These are phyloP conservation scores for Isichthys henryi DNA, from an alignment of 2,113 vertebrate species.

Conservation along the genomic window DNA sequence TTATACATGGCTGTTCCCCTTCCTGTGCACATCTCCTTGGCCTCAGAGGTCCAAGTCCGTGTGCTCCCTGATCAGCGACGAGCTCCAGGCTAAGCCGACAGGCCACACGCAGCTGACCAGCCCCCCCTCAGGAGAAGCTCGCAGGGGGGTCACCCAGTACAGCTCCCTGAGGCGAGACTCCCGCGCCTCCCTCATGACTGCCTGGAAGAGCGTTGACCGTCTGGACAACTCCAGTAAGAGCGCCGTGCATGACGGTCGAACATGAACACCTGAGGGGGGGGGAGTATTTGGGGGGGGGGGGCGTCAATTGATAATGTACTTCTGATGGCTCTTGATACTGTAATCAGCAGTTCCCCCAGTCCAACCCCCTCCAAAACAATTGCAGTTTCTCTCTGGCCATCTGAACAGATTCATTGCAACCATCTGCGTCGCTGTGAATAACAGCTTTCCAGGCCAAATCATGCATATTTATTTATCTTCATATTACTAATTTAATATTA, in stretches of 20 bases:
- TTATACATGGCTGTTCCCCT: background rate
- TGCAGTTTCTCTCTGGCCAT: background rate
- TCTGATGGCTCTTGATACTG: background rate
- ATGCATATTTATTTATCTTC: background rate
- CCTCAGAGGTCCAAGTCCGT: constrained; percentile 74
- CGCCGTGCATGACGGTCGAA: background rate
- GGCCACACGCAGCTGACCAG: constrained; percentile 40
- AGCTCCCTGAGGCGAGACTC: constrained; percentile 60
- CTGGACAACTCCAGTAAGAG: constrained; percentile 79
- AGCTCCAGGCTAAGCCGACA: constrained; percentile 53
- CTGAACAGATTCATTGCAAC: background rate
- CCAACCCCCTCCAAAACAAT: background rate
- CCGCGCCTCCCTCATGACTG: constrained; percentile 60
- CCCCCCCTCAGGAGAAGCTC: constrained; percentile 29
- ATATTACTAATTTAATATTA: background rate
- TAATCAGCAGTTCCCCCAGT: background rate
- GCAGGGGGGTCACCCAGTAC: constrained; percentile 45
- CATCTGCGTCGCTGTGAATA: background rate
- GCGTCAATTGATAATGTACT: background rate
- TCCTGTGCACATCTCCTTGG: background rate
- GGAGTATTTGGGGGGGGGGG: background rate
- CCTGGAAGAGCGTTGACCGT: constrained; percentile 77
- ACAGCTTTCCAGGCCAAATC: background rate
- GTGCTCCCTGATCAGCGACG: constrained; percentile 70
- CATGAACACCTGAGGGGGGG: no score